phyloP scores from a whole-genome alignment of 1,140 invertebrate genomes.

The Brachionus koreanus region DNA sequence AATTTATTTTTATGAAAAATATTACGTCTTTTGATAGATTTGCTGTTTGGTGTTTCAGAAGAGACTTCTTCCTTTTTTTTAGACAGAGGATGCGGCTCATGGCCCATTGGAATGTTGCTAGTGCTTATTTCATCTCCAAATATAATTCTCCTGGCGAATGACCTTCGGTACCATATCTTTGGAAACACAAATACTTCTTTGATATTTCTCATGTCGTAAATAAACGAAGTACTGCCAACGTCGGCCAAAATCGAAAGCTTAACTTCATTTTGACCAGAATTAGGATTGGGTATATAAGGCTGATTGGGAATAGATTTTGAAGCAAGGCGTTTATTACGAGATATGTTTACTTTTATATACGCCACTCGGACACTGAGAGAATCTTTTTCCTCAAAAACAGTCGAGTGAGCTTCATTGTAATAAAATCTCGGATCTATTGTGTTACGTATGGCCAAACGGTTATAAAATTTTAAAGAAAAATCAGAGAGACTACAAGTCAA shows the following conservation, averaged over 20 bases:
- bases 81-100: background rate
- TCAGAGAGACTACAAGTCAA: constrained; percentile 89
- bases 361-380: constrained; percentile 91
- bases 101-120: background rate
- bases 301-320: constrained; percentile 62
- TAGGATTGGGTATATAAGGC: background rate
- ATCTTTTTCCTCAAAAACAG: constrained; percentile 78
- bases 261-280: constrained; percentile 49
- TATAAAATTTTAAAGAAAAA: constrained; percentile 97
- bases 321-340: constrained; percentile 69
- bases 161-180: constrained; percentile 85
- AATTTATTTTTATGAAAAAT: background rate
- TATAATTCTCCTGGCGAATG: constrained; percentile 84
- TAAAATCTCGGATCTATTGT: background rate
- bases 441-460: constrained; percentile 70
- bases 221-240: constrained; percentile 94
- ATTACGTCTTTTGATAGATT: background rate
- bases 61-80: background rate
- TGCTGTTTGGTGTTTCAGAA: background rate
- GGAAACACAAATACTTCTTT: constrained; percentile 95
- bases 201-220: constrained; percentile 95
- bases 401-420: background rate
- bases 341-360: constrained; percentile 91
- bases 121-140: constrained; percentile 68
- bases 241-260: constrained; percentile 75